Conservation (phyloP, 2,888 invertebrate species). For the Drosophila engyochracea region DNA sequence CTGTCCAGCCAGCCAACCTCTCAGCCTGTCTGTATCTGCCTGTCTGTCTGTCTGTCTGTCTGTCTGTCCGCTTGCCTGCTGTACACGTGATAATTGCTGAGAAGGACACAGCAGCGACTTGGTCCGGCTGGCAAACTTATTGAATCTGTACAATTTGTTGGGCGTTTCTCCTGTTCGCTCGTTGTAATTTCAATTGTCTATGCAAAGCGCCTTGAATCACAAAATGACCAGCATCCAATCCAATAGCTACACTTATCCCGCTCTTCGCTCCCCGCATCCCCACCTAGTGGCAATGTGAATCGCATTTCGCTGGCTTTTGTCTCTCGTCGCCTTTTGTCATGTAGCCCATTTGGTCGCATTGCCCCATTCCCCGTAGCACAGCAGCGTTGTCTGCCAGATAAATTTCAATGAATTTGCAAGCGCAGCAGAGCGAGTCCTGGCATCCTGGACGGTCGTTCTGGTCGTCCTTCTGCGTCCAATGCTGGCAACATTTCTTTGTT, state of each 20-base stretch:
- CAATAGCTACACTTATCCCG: slow-evolving; percentile 3
- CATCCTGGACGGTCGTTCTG: slow-evolving; percentile 20
- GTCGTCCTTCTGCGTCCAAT: slow-evolving; percentile 3
- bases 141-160: slow-evolving; percentile 79
- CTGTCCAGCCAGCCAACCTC: slow-evolving; percentile 1
- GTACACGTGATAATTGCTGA: slow-evolving; percentile 69
- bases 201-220: slow-evolving; percentile 75
- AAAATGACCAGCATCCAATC: slow-evolving; percentile 63
- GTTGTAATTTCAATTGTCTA: slow-evolving; percentile 76
- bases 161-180: slow-evolving; percentile 28
- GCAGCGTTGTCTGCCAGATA: slow-evolving; percentile 61
- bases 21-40: slow-evolving; percentile 1
- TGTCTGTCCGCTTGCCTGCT: slow-evolving; percentile 5
- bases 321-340: slow-evolving; percentile 50
- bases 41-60: slow-evolving; percentile 8
- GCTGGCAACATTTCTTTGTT: slow-evolving; percentile 75
- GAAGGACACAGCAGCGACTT: slow-evolving; percentile 33
- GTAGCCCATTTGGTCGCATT: neutral
- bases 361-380: neutral
- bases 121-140: slow-evolving; percentile 52
- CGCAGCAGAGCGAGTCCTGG: slow-evolving; percentile 40
- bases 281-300: slow-evolving; percentile 27
- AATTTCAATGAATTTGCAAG: slow-evolving; percentile 78
- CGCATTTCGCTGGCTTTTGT: slow-evolving; percentile 55
- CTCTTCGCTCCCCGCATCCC: no score